Evolutionary conservation across 2,797 vertebrate genomes (phyloP).

Genomic region (Crotalus adamanteus): DNA sequence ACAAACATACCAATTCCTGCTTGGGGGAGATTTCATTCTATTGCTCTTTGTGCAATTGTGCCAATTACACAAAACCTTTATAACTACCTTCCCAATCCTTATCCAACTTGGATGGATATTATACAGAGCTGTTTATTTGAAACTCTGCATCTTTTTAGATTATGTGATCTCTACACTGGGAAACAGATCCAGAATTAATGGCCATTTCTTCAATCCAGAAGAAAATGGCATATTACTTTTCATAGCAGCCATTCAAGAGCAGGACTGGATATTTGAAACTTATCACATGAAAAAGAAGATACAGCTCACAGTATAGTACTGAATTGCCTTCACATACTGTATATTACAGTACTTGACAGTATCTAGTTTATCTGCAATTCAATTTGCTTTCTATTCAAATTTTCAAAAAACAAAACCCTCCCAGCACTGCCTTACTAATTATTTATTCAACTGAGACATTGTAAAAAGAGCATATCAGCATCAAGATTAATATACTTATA

Average conservation of each 20-base stretch:
- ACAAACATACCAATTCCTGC: background rate
- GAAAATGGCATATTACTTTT: background rate
- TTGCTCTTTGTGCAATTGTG: background rate
- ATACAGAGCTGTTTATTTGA: background rate
- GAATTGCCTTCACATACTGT: background rate
- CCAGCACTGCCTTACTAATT: background rate
- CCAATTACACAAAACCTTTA: background rate
- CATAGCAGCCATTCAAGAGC: background rate
- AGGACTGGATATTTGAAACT: background rate
- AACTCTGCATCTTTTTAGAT: background rate
- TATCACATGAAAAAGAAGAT: background rate
- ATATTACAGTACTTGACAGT: background rate
- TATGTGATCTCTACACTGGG: background rate
- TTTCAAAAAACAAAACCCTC: background rate
- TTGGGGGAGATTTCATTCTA: background rate
- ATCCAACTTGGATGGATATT: background rate
- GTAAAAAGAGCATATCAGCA: background rate
- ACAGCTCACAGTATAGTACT: background rate
- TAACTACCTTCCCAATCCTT: background rate
- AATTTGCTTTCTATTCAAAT: background rate
- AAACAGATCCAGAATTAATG: background rate
- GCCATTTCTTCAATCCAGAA: background rate
- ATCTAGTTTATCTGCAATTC: background rate
- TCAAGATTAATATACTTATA: background rate
- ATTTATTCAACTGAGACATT: background rate